A percentile compares a stretch with the other conserved stretches of the same genome.
Evolutionary conservation across 2,113 vertebrate species (phyloP).

Genomic region (Dendropsophus ebraccatus): DNA sequence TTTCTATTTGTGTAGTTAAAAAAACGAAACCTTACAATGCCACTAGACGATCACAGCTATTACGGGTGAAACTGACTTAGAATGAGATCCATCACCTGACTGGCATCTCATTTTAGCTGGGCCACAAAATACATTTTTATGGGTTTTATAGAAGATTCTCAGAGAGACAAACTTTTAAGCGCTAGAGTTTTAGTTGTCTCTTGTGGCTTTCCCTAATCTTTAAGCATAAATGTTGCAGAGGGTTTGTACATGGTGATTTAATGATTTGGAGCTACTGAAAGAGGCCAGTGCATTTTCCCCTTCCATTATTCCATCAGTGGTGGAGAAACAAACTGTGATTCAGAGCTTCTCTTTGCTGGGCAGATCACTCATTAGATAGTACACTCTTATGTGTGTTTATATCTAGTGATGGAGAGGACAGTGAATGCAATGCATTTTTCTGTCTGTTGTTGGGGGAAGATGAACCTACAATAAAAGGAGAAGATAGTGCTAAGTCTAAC

Average conservation of each 20-base stretch:
- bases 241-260: conserved; percentile 30
- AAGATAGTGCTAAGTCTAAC: background rate
- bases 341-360: background rate
- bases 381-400: background rate
- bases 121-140: background rate
- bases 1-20: too few species aligned
- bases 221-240: conserved; percentile 38
- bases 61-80: too few species aligned
- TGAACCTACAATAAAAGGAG: background rate
- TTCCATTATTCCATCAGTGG: conserved; percentile 38
- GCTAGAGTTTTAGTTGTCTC: background rate
- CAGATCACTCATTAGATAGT: conserved; percentile 6
- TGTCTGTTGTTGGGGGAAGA: background rate
- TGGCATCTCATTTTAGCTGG: background rate
- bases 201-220: conserved; percentile 8
- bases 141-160: background rate
- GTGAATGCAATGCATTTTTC: background rate
- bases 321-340: conserved; percentile 26
- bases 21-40: background rate
- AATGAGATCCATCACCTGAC: background rate
- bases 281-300: background rate
- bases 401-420: conserved; percentile 6
- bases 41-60: background rate
- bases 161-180: background rate
- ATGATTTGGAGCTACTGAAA: background rate